phyloP scores from a whole-genome alignment of 2,888 invertebrate species.

The Parnassius mnemosyne region DNA sequence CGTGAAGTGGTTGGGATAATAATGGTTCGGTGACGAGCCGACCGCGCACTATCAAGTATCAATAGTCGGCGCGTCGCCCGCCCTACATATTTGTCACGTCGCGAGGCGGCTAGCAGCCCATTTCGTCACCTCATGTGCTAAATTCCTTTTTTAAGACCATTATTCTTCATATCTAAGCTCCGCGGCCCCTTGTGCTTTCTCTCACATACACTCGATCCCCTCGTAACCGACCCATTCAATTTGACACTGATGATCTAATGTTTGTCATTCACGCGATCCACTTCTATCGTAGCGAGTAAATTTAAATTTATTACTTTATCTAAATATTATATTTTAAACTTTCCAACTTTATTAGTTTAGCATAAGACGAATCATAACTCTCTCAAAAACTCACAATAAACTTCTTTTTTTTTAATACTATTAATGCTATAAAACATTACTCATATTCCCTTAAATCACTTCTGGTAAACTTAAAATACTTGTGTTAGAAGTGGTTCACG shows the following conservation, averaged over 20 bases:
- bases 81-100: constrained; percentile 62
- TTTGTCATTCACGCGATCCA: constrained; percentile 3
- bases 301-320: neutral
- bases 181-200: constrained; percentile 40
- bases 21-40: neutral
- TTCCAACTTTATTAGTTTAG: too few relatives aligned
- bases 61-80: constrained; percentile 65
- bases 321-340: too few relatives aligned
- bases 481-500: too few relatives aligned
- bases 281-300: constrained; percentile 1
- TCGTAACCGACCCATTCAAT: neutral
- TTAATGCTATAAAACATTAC: too few relatives aligned
- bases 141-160: constrained; percentile 62
- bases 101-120: constrained; percentile 50
- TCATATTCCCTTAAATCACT: too few relatives aligned
- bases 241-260: neutral
- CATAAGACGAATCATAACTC: too few relatives aligned
- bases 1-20: neutral
- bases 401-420: too few relatives aligned
- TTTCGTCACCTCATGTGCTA: constrained; percentile 66
- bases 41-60: constrained; percentile 65
- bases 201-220: constrained; percentile 34
- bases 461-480: too few relatives aligned
- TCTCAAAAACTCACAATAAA: too few relatives aligned
- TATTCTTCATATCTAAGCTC: constrained; percentile 46